phyloP scores from a whole-genome alignment of 2,797 vertebrate species.

The Gallinago nigripennis region DNA sequence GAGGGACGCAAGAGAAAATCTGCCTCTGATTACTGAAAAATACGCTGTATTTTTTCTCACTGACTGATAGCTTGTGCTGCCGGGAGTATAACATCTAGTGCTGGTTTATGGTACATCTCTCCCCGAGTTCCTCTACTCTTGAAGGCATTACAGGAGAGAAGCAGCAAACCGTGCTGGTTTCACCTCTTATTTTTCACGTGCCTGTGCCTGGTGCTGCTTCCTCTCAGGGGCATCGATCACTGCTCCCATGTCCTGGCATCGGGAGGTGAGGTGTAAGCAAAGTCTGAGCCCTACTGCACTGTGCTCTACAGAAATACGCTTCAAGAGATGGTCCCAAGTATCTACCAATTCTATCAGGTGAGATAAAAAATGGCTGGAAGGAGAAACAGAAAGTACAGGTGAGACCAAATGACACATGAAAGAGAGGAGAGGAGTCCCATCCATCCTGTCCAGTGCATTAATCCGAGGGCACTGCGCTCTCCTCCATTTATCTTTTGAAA shows the following conservation, averaged over 20 bases:
- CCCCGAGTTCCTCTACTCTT: neutral
- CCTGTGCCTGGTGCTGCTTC: neutral
- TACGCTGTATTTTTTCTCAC: neutral
- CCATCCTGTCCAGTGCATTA: neutral
- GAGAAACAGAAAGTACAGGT: neutral
- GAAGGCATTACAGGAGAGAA: neutral
- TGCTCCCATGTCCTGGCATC: neutral
- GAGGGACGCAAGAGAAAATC: neutral
- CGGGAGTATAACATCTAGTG: neutral
- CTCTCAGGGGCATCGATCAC: accelerated
- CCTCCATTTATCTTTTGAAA: neutral
- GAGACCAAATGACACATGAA: neutral
- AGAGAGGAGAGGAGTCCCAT: neutral
- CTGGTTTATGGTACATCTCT: neutral
- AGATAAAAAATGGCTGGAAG: neutral
- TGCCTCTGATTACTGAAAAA: neutral
- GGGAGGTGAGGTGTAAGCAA: neutral
- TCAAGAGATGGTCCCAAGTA: neutral
- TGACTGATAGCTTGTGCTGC: neutral
- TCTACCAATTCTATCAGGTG: neutral
- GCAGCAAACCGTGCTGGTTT: neutral
- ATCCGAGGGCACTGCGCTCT: accelerated
- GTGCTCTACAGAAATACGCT: neutral
- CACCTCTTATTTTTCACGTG: neutral
- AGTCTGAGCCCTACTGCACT: neutral